Evolutionary conservation across 2,113 vertebrate species (phyloP).

Genomic region (Pedionomus torquatus): DNA sequence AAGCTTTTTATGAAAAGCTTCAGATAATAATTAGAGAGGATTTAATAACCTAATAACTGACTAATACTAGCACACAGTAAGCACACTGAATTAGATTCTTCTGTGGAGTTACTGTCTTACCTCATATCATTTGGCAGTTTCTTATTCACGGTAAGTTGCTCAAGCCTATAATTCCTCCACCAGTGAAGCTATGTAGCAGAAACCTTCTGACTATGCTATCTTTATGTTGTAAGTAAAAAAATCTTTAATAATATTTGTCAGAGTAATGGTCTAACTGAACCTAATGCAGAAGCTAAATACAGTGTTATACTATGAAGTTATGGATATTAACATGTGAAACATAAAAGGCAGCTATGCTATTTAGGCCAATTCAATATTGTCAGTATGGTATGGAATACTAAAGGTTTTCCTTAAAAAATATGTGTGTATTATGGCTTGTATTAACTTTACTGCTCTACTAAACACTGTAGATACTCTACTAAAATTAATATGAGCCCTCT

Average conservation of each 20-base stretch:
- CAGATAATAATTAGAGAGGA: conserved; percentile 65
- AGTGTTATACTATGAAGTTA: not conserved
- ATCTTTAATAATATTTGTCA: not conserved
- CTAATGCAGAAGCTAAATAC: not conserved
- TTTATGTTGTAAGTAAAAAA: not conserved
- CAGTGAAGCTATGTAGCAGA: not conserved
- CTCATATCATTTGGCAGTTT: not conserved
- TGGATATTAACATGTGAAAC: not conserved
- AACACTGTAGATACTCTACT: not conserved
- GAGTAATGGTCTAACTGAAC: not conserved
- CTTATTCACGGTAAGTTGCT: not conserved
- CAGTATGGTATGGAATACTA: not conserved
- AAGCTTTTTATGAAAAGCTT: conserved; percentile 49
- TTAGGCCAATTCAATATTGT: not conserved
- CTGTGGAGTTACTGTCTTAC: not conserved
- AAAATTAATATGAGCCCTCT: not conserved
- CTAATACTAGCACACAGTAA: conserved; percentile 47
- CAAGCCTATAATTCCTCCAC: not conserved
- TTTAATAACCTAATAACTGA: conserved; percentile 61
- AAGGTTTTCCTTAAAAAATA: not conserved
- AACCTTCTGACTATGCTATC: not conserved
- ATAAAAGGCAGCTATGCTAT: not conserved
- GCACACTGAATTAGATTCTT: conserved; percentile 31
- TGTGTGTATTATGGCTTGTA: not conserved
- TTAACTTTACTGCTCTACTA: not conserved